A percentile compares a stretch with the other conserved stretches of the same genome.
Conservation (phyloP, 2,888 invertebrate genomes). For the Apeira syringaria region DNA sequence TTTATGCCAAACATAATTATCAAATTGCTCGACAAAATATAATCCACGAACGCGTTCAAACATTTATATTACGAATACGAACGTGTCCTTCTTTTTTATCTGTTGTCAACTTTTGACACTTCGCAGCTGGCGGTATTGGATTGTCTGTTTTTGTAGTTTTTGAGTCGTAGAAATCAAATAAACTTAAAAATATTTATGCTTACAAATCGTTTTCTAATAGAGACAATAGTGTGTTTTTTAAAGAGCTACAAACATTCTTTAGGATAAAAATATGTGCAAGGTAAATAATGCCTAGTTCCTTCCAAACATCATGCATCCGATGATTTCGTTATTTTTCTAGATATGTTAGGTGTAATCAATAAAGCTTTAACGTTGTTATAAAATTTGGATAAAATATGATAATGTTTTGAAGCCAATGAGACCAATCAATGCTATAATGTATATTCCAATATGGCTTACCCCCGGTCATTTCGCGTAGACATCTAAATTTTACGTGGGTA, state of each 20-base stretch:
- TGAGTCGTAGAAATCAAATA: slow-evolving; percentile 46
- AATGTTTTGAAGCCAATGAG: slow-evolving; percentile 22
- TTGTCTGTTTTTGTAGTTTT: slow-evolving; percentile 53
- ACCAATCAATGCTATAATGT: slow-evolving; percentile 44
- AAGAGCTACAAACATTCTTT: neutral
- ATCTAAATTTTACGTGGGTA: slow-evolving; percentile 42
- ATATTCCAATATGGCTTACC: slow-evolving; percentile 73
- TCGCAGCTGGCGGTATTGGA: slow-evolving; percentile 73
- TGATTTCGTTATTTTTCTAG: slow-evolving; percentile 24
- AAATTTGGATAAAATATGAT: slow-evolving; percentile 2
- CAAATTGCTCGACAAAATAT: too few relatives aligned
- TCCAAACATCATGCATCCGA: slow-evolving; percentile 18
- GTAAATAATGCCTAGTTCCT: slow-evolving; percentile 38
- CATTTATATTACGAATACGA: too few relatives aligned
- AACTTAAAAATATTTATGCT: slow-evolving; percentile 8
- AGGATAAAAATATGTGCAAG: slow-evolving; percentile 52
- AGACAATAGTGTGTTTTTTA: neutral
- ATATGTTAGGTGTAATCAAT: slow-evolving; percentile 8
- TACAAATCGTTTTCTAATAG: slow-evolving; percentile 3
- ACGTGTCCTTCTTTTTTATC: slow-evolving; percentile 15
- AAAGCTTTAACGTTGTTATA: neutral
- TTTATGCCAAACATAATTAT: too few relatives aligned
- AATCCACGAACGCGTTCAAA: too few relatives aligned
- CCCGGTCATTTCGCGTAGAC: slow-evolving; percentile 44
- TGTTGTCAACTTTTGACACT: slow-evolving; percentile 57